These are phyloP conservation scores for Aldabrachelys gigantea DNA, from an alignment of 2,113 vertebrate genomes.

Conservation along the genomic window DNA sequence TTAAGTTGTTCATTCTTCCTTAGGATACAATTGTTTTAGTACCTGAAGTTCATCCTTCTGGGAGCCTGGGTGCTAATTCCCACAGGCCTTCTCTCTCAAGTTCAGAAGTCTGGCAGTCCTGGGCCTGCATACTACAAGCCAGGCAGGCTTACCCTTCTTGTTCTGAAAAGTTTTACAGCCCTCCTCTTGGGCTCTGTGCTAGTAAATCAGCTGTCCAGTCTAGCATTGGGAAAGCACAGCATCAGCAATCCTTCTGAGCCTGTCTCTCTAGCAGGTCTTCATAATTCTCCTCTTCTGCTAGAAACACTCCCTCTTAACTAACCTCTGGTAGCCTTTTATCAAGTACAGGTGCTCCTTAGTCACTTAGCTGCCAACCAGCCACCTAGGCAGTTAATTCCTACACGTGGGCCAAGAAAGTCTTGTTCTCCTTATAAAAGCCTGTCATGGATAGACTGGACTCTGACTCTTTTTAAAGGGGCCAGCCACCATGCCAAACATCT, in stretches of 20 bases:
- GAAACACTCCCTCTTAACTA: not conserved
- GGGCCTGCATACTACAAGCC: not conserved
- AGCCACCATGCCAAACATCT: rapidly evolving
- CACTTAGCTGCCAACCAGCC: not conserved
- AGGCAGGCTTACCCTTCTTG: not conserved
- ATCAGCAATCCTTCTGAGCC: not conserved
- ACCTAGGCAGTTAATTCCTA: not conserved
- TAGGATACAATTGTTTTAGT: not conserved
- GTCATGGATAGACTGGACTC: not conserved
- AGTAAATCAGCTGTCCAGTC: not conserved
- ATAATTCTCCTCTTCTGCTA: not conserved
- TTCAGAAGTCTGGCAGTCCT: not conserved
- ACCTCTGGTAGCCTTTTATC: not conserved
- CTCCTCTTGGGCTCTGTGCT: not conserved
- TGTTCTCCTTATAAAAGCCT: not conserved
- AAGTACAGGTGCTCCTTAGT: not conserved
- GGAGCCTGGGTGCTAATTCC: not conserved
- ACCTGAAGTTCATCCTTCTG: not conserved
- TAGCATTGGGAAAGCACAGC: not conserved
- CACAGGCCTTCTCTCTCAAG: not conserved
- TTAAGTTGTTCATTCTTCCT: not conserved
- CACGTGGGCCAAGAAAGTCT: not conserved
- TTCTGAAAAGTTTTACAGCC: not conserved
- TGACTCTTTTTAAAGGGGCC: not conserved
- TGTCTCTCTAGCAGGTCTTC: not conserved